Conservation (phyloP, 2,888 invertebrate genomes). For the Scaeva pyrastri region DNA sequence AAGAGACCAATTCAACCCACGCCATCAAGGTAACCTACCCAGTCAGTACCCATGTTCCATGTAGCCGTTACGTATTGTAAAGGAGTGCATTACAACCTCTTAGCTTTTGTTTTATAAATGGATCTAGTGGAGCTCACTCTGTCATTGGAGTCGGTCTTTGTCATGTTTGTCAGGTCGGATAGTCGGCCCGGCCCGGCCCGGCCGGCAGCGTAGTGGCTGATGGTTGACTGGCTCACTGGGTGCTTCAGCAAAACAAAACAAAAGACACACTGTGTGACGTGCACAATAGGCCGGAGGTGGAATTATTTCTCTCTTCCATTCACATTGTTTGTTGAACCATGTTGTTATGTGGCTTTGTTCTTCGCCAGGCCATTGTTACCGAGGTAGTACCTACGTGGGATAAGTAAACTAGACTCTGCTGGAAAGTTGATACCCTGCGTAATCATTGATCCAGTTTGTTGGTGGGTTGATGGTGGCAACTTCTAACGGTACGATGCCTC, state of each 20-base stretch:
- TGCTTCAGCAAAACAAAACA: conserved; percentile 28
- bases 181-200: too few species aligned
- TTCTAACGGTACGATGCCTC: conserved; percentile 58
- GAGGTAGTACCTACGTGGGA: conserved; percentile 15
- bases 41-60: too few species aligned
- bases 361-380: conserved; percentile 52
- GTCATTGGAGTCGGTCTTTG: conserved; percentile 61
- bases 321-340: conserved; percentile 68
- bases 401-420: conserved; percentile 39
- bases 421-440: conserved; percentile 63
- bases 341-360: conserved; percentile 66
- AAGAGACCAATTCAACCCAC: conserved; percentile 8
- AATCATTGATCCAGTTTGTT: conserved; percentile 40
- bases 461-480: conserved; percentile 33
- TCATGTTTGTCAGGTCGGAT: background rate
- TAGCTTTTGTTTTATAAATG: conserved; percentile 68
- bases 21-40: background rate
- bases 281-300: conserved; percentile 56
- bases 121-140: conserved; percentile 59
- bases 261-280: conserved; percentile 49
- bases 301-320: conserved; percentile 58
- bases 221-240: conserved; percentile 29
- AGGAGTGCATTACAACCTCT: conserved; percentile 65
- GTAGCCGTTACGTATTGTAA: conserved; percentile 39
- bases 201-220: too few species aligned